Conservation (phyloP, 1,140 invertebrate genomes). For the Drosophila leontia region DNA sequence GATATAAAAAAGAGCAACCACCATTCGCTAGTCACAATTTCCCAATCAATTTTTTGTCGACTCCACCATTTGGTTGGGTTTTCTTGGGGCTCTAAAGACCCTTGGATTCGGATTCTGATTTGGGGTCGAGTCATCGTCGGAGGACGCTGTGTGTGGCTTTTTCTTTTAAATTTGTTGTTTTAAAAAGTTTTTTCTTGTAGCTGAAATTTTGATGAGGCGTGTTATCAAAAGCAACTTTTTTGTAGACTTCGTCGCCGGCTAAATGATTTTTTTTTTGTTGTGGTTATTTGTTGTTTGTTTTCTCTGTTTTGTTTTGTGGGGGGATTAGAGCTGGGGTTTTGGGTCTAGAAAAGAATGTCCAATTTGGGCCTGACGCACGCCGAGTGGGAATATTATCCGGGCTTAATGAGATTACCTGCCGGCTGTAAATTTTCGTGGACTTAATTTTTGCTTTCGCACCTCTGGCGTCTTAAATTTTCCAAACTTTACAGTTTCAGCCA, state of each 20-base stretch:
- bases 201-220: constrained; percentile 75
- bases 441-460: constrained; percentile 65
- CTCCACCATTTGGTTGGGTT: constrained; percentile 43
- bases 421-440: constrained; percentile 65
- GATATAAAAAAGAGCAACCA: constrained; percentile 4
- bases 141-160: constrained; percentile 57
- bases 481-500: constrained; percentile 68
- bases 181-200: constrained; percentile 80
- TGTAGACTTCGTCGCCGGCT: constrained; percentile 28
- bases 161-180: constrained; percentile 61
- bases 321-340: constrained; percentile 5
- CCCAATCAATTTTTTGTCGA: constrained; percentile 11
- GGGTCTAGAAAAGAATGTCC: constrained; percentile 59
- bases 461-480: constrained; percentile 29
- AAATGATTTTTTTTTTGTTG: constrained; percentile 36
- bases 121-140: constrained; percentile 16
- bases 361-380: constrained; percentile 53
- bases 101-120: constrained; percentile 11
- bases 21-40: constrained; percentile 9
- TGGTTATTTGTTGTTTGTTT: constrained; percentile 33
- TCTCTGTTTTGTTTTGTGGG: not conserved
- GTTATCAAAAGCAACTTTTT: constrained; percentile 76
- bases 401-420: constrained; percentile 76
- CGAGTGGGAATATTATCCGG: constrained; percentile 70
- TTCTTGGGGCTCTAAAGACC: constrained; percentile 17